Base-by-base conservation (phyloP, 2,888 invertebrate species). In the Leucoptera coffeella region DNA sequence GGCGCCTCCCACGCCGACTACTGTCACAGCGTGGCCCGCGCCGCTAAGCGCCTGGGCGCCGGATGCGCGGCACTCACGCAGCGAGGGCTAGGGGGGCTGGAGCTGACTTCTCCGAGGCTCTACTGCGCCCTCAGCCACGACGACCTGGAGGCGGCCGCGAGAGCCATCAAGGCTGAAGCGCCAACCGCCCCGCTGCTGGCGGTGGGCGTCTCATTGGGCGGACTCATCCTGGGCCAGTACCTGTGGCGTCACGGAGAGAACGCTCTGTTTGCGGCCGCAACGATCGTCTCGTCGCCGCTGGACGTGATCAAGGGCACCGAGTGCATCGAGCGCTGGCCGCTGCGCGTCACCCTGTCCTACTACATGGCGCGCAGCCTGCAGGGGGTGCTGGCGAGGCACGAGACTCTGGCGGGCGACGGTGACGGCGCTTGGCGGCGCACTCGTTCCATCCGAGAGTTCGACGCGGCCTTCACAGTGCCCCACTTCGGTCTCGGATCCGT, bases 171-270 rank as follows among this genome's bases (percentile, higher is more conserved):
- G 26, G 58, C 59, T 27, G 51, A 56, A 19, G 72, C 76, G 40
- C 78, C 78, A 6, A 50, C 73, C 27, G 76, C 78, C 17, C 82
- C 80, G 36, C 59, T 89, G 33, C 78, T 85, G 35, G 88, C 83
- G 14, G 79, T 77, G 4, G 91, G 91, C 32, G 81, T 90, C 40
- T 89, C 89, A 28, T 80, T 91, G 69, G 91, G 91, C 53, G 89
- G 90, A 41, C 75, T 77, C 23, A 71, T 77, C 43, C 59, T 77
- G 30, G 86, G 85, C 31, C 85, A 87, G 60, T 88, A 88, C 60
- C 61, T 91, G 43, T 80, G 82, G 5, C 74, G 74, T 35, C 61
- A 73, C 32, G 78, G 79, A 26, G 59, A 59, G 29, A 56, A 61
- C 34, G 74, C 77, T 8, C 61, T 55, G 9, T 48, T 88, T 29